Percentiles rank a stretch among this genome's conserved stretches.
phyloP scores from a whole-genome alignment of 2,888 invertebrate genomes.

The Copidosoma aretas region DNA sequence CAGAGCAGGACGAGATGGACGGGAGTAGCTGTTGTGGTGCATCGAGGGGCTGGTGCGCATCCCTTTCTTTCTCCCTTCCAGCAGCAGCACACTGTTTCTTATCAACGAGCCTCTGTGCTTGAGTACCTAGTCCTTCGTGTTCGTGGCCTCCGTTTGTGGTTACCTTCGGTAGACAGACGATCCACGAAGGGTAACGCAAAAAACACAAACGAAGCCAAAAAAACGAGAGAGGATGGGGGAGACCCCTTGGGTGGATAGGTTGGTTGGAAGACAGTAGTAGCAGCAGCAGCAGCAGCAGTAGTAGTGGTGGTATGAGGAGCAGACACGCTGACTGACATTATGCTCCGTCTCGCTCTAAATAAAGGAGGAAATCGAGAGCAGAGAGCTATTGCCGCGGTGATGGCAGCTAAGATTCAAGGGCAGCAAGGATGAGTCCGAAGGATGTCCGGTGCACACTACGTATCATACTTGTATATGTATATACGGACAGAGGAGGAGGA shows the following conservation, averaged over 20 bases:
- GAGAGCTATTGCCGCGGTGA: neutral
- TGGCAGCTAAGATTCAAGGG: conserved; percentile 46
- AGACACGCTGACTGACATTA: conserved; percentile 42
- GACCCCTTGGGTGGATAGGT: neutral
- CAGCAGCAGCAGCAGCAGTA: too few species aligned
- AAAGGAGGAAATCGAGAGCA: conserved; percentile 22
- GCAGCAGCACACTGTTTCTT: too few species aligned
- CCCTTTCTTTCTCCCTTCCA: too few species aligned
- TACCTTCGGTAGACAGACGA: too few species aligned
- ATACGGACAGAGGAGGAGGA: too few species aligned
- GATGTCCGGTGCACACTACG: conserved; percentile 40
- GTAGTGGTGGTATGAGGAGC: conserved; percentile 2
- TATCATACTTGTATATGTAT: too few species aligned
- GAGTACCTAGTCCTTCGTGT: too few species aligned
- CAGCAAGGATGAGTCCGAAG: conserved; percentile 48
- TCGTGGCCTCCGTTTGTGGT: too few species aligned
- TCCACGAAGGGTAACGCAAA: conserved; percentile 11
- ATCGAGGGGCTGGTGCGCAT: too few species aligned
- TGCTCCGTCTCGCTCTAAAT: neutral
- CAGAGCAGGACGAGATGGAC: neutral
- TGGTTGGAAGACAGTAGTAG: neutral
- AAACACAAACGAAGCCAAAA: neutral
- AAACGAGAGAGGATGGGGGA: neutral
- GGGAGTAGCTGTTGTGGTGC: too few species aligned
- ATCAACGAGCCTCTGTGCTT: too few species aligned